These are phyloP conservation scores for Strigops habroptila DNA, from an alignment of 2,113 vertebrate species.

Conservation along the genomic window DNA sequence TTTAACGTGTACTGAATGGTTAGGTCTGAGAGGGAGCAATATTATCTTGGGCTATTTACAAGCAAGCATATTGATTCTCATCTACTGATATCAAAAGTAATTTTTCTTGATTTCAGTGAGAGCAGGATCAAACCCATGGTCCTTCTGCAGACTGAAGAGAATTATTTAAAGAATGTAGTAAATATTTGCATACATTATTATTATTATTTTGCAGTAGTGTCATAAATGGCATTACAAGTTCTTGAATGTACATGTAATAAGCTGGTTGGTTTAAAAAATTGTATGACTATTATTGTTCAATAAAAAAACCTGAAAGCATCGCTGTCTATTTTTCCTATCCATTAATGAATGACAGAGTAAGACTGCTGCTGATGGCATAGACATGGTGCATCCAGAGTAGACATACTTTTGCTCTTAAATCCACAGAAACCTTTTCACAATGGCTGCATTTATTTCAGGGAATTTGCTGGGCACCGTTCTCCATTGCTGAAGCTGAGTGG, in stretches of 20 bases:
- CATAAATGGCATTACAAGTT: slow-evolving; percentile 2
- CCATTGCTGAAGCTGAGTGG: not conserved
- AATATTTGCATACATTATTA: slow-evolving; percentile 51
- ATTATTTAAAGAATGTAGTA: slow-evolving; percentile 67
- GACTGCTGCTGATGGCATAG: not conserved
- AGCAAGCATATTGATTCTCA: not conserved
- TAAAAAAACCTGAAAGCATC: slow-evolving; percentile 46
- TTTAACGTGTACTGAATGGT: not conserved
- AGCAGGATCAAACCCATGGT: not conserved
- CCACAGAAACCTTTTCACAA: not conserved
- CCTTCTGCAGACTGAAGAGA: not conserved
- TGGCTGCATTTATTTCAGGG: not conserved
- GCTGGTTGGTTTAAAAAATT: slow-evolving; percentile 49
- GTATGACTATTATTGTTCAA: slow-evolving; percentile 65
- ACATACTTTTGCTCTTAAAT: not conserved
- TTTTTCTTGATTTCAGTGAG: not conserved
- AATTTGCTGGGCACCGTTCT: not conserved
- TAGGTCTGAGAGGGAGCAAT: not conserved
- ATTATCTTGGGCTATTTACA: not conserved
- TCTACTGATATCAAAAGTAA: not conserved
- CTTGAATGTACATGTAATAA: slow-evolving; percentile 65
- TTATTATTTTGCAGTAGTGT: slow-evolving; percentile 48
- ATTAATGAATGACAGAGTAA: not conserved
- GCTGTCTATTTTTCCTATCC: not conserved
- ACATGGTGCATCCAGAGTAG: not conserved